A percentile compares a stretch with the other conserved stretches of the same genome.
Conservation (phyloP, 2,888 invertebrate species). For the Apoderus coryli region DNA sequence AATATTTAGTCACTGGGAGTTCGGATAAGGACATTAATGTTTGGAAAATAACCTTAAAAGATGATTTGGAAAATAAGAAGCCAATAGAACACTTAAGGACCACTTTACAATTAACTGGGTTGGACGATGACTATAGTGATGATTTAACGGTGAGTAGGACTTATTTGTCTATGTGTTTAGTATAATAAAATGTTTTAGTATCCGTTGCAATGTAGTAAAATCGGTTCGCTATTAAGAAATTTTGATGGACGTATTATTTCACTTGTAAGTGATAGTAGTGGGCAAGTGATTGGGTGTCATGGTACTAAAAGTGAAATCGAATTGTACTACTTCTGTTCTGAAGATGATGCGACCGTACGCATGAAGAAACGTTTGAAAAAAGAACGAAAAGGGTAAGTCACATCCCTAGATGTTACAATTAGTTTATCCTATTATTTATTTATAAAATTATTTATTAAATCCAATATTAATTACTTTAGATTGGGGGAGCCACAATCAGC, state of each 20-base stretch:
- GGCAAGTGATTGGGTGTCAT: conserved; percentile 63
- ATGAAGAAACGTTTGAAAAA: conserved; percentile 68
- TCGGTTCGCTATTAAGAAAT: conserved; percentile 65
- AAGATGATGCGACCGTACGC: conserved; percentile 56
- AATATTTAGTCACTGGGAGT: conserved; percentile 76
- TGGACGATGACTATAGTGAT: too few relatives aligned
- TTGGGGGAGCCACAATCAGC: too few relatives aligned
- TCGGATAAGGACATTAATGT: conserved; percentile 73
- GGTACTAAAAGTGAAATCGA: conserved; percentile 73
- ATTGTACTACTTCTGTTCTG: conserved; percentile 63
- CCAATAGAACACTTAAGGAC: too few relatives aligned
- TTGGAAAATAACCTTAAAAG: conserved; percentile 49
- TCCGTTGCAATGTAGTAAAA: conserved; percentile 59
- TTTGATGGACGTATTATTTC: conserved; percentile 68
- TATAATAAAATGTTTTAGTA: conserved; percentile 32
- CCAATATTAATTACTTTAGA: too few relatives aligned
- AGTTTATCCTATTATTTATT: too few relatives aligned
- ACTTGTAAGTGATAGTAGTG: conserved; percentile 55
- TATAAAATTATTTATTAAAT: too few relatives aligned
- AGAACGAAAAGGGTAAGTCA: conserved; percentile 45
- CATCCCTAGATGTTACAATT: too few relatives aligned
- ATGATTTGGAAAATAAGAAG: conserved; percentile 1
- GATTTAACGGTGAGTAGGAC: too few relatives aligned
- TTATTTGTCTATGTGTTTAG: not conserved
- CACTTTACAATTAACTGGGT: too few relatives aligned